These are phyloP conservation scores for Threskiornis aethiopicus DNA, from an alignment of 2,797 vertebrate genomes.

Conservation along the genomic window DNA sequence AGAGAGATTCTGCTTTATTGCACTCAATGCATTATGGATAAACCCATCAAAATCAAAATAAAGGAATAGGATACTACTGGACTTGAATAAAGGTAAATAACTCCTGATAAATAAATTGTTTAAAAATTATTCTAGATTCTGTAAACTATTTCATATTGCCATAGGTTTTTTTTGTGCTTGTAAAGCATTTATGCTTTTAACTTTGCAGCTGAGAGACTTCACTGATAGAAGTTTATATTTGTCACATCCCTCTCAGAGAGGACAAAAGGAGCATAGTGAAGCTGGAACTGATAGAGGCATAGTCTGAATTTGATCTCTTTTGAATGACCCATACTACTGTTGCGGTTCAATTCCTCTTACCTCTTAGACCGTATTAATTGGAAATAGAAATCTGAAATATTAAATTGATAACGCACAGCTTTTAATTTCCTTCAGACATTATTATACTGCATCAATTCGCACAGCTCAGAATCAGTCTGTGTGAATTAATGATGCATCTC, in stretches of 20 bases:
- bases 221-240: background rate
- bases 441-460: background rate
- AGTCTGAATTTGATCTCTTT: background rate
- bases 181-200: background rate
- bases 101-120: background rate
- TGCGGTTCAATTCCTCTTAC: background rate
- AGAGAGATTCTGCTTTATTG: background rate
- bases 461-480: background rate
- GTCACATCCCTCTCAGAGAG: background rate
- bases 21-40: background rate
- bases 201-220: background rate
- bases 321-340: background rate
- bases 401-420: background rate
- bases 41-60: background rate
- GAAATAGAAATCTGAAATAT: constrained; percentile 35
- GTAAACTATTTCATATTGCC: background rate
- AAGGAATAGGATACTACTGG: background rate
- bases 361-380: background rate
- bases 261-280: background rate
- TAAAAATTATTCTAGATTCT: background rate
- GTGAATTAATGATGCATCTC: constrained; percentile 54
- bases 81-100: background rate
- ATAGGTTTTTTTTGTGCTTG: background rate
- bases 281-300: background rate
- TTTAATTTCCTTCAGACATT: constrained; percentile 50